phyloP scores from a whole-genome alignment of 2,888 invertebrate species.

The Kuschelorhynchus macadamiae region DNA sequence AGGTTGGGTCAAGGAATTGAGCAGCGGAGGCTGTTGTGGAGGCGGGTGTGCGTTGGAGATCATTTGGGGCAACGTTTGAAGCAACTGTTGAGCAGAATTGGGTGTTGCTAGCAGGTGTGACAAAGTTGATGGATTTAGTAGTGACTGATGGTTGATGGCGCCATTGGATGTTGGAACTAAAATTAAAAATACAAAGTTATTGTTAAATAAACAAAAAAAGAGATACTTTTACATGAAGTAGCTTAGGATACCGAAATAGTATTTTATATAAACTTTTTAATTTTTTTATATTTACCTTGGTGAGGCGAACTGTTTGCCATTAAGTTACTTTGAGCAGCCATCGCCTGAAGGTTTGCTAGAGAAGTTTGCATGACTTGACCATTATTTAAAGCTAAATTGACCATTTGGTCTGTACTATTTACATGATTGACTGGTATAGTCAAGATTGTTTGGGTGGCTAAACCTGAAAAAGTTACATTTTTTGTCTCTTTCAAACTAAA shows the following conservation, averaged over 20 bases:
- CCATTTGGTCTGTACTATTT: conserved; percentile 79
- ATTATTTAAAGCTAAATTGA: conserved; percentile 86
- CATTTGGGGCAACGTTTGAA: conserved; percentile 82
- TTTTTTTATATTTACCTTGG: conserved; percentile 69
- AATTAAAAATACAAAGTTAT: conserved; percentile 28
- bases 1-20: conserved; percentile 64
- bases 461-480: conserved; percentile 74
- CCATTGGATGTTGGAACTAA: conserved; percentile 71
- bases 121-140: conserved; percentile 77
- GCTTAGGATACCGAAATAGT: too few relatives aligned
- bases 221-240: too few relatives aligned
- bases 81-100: conserved; percentile 78
- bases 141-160: conserved; percentile 74
- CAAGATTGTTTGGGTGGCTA: conserved; percentile 95
- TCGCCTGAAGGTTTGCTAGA: conserved; percentile 83
- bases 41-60: conserved; percentile 60
- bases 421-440: conserved; percentile 95
- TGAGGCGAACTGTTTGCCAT: conserved; percentile 62
- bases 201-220: too few relatives aligned
- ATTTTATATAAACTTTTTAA: too few relatives aligned
- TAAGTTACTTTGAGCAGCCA: conserved; percentile 82
- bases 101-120: conserved; percentile 83
- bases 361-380: conserved; percentile 90
- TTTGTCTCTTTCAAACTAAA: too few relatives aligned
- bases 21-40: conserved; percentile 55